phyloP scores from a whole-genome alignment of 2,113 vertebrate genomes.

The Mohoua ochrocephala region DNA sequence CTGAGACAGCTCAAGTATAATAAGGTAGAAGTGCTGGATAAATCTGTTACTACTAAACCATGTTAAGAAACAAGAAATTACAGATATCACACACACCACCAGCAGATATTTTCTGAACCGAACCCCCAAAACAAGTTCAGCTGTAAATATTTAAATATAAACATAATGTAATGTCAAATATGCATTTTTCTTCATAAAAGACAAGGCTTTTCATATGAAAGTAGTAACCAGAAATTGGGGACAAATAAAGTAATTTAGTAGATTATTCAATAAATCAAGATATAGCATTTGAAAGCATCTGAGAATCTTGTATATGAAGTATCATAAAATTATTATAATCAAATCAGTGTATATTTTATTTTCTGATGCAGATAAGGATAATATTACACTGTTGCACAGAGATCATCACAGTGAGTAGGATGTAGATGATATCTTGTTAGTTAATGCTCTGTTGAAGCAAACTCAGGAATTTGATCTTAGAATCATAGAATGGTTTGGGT shows the following conservation, averaged over 20 bases:
- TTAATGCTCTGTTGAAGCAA: background rate
- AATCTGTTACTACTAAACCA: background rate
- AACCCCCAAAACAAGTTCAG: background rate
- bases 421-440: background rate
- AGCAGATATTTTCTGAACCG: background rate
- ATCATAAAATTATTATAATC: background rate
- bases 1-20: background rate
- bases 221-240: background rate
- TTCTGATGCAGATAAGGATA: background rate
- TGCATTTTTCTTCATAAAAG: background rate
- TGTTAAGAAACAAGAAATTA: background rate
- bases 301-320: background rate
- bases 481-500: background rate
- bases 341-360: background rate
- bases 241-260: background rate
- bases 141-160: background rate
- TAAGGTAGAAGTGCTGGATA: background rate
- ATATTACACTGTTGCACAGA: background rate
- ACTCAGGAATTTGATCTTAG: background rate
- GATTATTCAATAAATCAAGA: background rate
- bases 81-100: background rate
- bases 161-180: background rate
- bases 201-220: background rate
- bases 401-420: fast-evolving
- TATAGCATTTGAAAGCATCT: background rate